Percentiles rank a stretch among this genome's conserved stretches.
phyloP scores from a whole-genome alignment of 2,113 vertebrate genomes.

The Plestiodon gilberti region DNA sequence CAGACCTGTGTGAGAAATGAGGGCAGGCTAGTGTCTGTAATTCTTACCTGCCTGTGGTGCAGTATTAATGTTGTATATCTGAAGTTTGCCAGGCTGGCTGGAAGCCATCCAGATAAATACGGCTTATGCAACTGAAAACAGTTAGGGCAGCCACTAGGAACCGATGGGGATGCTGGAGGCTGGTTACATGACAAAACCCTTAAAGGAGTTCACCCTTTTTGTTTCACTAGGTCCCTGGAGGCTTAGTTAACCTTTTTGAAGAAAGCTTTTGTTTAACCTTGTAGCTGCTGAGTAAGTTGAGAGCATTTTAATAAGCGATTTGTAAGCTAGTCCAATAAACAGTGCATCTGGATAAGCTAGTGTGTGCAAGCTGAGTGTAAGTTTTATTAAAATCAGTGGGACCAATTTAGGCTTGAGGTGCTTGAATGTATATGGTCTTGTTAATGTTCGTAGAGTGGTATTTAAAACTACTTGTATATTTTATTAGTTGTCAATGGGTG shows the following conservation, averaged over 20 bases:
- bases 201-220: conserved; percentile 8
- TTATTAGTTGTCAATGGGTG: conserved; percentile 26
- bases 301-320: conserved; percentile 3
- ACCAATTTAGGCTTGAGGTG: neutral
- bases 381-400: neutral
- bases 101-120: conserved; percentile 19
- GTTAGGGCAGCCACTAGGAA: neutral
- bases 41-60: conserved; percentile 44
- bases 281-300: neutral
- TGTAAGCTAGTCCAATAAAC: neutral
- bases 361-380: neutral
- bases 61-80: conserved; percentile 37
- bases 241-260: conserved; percentile 45
- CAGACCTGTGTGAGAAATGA: conserved; percentile 59
- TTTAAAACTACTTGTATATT: neutral
- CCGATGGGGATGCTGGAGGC: neutral
- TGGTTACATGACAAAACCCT: neutral
- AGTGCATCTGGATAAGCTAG: conserved; percentile 23
- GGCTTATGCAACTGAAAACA: neutral
- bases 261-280: conserved; percentile 29
- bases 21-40: conserved; percentile 36
- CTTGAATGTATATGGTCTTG: conserved; percentile 18
- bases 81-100: neutral
- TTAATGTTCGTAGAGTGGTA: conserved; percentile 14
- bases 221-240: conserved; percentile 14